Evolutionary conservation across 2,797 vertebrate species (phyloP).

Genomic region (Meda fulgida): DNA sequence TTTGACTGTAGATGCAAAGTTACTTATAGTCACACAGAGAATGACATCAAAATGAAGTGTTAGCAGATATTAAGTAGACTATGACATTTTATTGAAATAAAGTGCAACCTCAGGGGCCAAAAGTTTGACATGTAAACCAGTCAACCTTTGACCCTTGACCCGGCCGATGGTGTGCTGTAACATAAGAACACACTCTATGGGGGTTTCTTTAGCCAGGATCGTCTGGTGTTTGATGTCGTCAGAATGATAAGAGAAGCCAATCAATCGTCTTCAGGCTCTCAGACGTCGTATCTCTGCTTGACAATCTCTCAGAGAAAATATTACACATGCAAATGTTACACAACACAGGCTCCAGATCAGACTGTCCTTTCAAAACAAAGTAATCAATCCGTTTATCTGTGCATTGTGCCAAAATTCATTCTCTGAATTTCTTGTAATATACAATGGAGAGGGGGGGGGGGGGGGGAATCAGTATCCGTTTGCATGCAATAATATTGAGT

Average conservation of each 20-base stretch:
- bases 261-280: neutral
- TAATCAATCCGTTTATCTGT: neutral
- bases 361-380: neutral
- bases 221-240: slow-evolving; percentile 13
- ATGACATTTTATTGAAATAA: neutral
- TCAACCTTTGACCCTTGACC: neutral
- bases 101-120: neutral
- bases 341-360: neutral
- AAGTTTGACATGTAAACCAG: neutral
- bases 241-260: neutral
- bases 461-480: neutral
- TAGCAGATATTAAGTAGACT: too few relatives aligned
- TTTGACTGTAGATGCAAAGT: too few relatives aligned
- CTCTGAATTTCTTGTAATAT: neutral
- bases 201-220: neutral
- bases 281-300: neutral
- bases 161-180: neutral
- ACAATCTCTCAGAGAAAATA: neutral
- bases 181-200: neutral
- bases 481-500: neutral
- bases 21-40: neutral
- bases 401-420: neutral
- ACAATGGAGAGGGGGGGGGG: too few relatives aligned
- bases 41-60: neutral
- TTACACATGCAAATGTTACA: neutral